A percentile compares a stretch with the other conserved stretches of the same genome.
Evolutionary conservation across 2,888 invertebrate species (phyloP).

Genomic region (Boloria euphrosyne): DNA sequence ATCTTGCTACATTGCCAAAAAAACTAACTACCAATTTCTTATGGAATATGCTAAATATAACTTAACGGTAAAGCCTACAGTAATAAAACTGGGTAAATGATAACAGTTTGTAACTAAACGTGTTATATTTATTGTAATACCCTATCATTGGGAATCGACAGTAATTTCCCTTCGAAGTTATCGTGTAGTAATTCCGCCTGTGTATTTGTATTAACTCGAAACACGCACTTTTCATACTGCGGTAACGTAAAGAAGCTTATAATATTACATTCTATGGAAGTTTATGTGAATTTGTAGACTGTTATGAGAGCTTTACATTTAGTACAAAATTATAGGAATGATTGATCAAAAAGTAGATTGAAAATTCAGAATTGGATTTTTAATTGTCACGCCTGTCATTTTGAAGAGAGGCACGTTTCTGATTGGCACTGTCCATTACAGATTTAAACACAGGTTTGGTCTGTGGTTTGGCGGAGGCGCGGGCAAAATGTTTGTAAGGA

Average conservation of each 20-base stretch:
- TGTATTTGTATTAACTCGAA: slow-evolving; percentile 42
- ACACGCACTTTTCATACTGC: slow-evolving; percentile 47
- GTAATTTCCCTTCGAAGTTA: slow-evolving; percentile 39
- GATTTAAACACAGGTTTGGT: too few relatives aligned
- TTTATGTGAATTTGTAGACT: slow-evolving; percentile 2
- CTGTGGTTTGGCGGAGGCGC: too few relatives aligned
- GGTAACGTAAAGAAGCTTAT: slow-evolving; percentile 37
- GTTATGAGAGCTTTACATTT: background rate
- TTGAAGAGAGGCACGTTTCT: too few relatives aligned
- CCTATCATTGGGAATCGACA: slow-evolving; percentile 38
- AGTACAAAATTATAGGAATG: background rate
- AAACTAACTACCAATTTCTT: background rate
- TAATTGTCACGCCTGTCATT: too few relatives aligned
- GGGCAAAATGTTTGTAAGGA: too few relatives aligned
- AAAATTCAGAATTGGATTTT: too few relatives aligned
- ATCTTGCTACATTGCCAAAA: too few relatives aligned
- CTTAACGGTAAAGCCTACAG: background rate
- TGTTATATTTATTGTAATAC: slow-evolving; percentile 42
- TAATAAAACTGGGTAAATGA: slow-evolving; percentile 13
- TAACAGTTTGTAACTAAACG: slow-evolving; percentile 29
- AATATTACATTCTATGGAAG: slow-evolving; percentile 6
- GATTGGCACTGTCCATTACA: too few relatives aligned
- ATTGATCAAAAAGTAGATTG: too few relatives aligned
- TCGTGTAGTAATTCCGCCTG: slow-evolving; percentile 36
- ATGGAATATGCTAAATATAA: background rate